phyloP scores from a whole-genome alignment of 2,888 invertebrate genomes.

The Temnothorax ravouxi region DNA sequence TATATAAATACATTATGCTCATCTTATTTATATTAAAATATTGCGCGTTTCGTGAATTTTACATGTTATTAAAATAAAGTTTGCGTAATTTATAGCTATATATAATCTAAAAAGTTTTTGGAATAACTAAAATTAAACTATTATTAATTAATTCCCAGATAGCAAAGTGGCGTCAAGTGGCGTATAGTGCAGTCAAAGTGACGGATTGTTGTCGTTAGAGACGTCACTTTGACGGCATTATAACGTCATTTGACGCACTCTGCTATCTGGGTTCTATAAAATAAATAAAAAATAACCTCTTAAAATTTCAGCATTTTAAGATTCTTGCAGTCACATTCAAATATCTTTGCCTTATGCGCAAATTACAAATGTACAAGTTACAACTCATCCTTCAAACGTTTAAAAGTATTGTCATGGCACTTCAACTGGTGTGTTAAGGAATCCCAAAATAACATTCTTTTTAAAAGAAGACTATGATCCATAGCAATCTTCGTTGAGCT shows the following conservation, averaged over 20 bases:
- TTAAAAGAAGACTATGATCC: constrained; percentile 87
- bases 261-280: background rate
- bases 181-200: no score
- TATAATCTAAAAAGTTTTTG: background rate
- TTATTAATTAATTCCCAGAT: no score
- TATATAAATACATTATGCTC: background rate
- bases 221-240: no score
- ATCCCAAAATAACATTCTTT: constrained; percentile 90
- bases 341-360: background rate
- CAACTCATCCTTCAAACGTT: constrained; percentile 71
- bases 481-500: constrained; percentile 86
- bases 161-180: no score
- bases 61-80: no score
- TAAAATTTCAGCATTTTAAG: background rate
- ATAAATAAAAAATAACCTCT: background rate
- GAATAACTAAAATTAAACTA: background rate
- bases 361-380: constrained; percentile 42
- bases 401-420: background rate
- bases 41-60: no score
- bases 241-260: no score
- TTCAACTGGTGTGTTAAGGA: constrained; percentile 81
- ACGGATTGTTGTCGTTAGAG: no score
- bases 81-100: background rate
- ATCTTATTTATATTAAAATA: background rate
- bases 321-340: background rate